Evolutionary conservation across 2,113 vertebrate genomes (phyloP).

Genomic region (Cyphomyrus plagiostoma): DNA sequence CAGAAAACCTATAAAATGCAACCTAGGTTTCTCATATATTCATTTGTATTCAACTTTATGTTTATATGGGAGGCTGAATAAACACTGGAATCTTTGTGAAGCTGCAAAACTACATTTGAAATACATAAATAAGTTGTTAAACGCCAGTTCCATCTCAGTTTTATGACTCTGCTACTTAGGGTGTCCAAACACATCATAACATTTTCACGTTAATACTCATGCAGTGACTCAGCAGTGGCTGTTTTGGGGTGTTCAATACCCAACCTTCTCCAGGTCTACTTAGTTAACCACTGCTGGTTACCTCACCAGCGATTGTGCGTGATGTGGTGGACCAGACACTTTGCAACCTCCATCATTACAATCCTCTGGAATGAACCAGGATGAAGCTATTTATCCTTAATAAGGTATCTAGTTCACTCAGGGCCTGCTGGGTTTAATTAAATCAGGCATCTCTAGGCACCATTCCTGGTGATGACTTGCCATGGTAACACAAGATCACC

Average conservation of each 20-base stretch:
- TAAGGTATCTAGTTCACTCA: neutral
- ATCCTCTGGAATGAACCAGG: neutral
- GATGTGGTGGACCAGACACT: neutral
- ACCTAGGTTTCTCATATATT: neutral
- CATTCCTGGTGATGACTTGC: neutral
- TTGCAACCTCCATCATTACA: neutral
- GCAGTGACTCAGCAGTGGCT: neutral
- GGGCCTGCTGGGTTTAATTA: constrained; percentile 4
- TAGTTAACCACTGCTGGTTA: neutral
- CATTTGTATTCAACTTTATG: neutral
- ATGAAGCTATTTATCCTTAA: neutral
- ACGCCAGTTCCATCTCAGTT: neutral
- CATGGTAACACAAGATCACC: neutral
- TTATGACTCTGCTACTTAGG: neutral
- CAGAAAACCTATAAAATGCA: neutral
- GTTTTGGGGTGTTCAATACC: neutral
- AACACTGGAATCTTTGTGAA: neutral
- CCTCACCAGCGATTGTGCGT: neutral
- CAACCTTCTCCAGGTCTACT: neutral
- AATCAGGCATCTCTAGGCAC: neutral
- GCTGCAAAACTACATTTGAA: neutral
- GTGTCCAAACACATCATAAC: neutral
- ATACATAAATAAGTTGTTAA: neutral
- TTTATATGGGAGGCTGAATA: neutral
- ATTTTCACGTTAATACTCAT: neutral